Evolutionary conservation across 2,888 invertebrate species (phyloP).

Genomic region (Blomia tropicalis): DNA sequence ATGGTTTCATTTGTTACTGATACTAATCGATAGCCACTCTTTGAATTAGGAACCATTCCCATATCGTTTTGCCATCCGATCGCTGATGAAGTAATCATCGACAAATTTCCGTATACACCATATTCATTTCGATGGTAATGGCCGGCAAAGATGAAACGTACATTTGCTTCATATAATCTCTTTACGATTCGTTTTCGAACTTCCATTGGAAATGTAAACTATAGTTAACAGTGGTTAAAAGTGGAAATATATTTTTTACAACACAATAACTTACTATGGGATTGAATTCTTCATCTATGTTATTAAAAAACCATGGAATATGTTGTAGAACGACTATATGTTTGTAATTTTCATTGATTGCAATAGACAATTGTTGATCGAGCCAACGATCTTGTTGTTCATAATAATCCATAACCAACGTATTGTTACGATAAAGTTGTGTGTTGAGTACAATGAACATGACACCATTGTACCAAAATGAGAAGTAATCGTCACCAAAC

Average conservation of each 20-base stretch:
- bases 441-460: constrained; percentile 37
- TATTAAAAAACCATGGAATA: constrained; percentile 38
- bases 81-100: constrained; percentile 39
- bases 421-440: not conserved
- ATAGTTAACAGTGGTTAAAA: constrained; percentile 32
- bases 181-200: constrained; percentile 35
- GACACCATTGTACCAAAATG: constrained; percentile 40
- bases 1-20: not conserved
- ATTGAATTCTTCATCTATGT: constrained; percentile 33
- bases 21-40: not conserved
- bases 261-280: constrained; percentile 6
- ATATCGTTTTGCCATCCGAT: constrained; percentile 34
- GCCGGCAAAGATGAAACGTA: constrained; percentile 39
- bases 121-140: constrained; percentile 41
- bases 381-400: constrained; percentile 38
- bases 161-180: constrained; percentile 37
- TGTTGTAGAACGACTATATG: constrained; percentile 39
- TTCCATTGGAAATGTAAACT: constrained; percentile 36
- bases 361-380: constrained; percentile 31
- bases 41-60: not conserved
- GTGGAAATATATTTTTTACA: no score
- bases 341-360: constrained; percentile 29
- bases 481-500: constrained; percentile 39
- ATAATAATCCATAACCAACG: constrained; percentile 33
- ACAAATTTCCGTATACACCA: constrained; percentile 37